Percentiles rank a stretch among this genome's conserved stretches.
phyloP scores from a whole-genome alignment of 2,888 invertebrate species.

The Macroteleia sp. region DNA sequence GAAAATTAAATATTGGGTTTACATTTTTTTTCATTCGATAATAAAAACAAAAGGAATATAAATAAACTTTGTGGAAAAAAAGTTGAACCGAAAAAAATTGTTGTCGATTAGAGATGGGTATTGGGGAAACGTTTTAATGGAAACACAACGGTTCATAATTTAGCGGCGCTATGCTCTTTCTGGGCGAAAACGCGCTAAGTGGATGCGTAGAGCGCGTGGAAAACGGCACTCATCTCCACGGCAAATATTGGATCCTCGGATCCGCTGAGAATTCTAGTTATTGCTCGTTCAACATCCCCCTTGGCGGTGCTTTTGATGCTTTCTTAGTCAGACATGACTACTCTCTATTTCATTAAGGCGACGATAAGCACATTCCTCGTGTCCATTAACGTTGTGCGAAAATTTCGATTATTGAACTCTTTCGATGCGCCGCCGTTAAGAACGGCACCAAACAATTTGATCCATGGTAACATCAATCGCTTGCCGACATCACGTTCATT shows the following conservation, averaged over 20 bases:
- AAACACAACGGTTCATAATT: slow-evolving; percentile 38
- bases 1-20: slow-evolving; percentile 5
- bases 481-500: slow-evolving; percentile 21
- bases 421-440: slow-evolving; percentile 14
- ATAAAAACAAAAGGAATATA: no score
- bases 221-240: slow-evolving; percentile 75
- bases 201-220: slow-evolving; percentile 58
- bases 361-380: slow-evolving; percentile 72
- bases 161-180: slow-evolving; percentile 32
- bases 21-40: neutral
- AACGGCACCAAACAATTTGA: slow-evolving; percentile 63
- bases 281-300: slow-evolving; percentile 75
- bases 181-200: slow-evolving; percentile 54
- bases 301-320: slow-evolving; percentile 73
- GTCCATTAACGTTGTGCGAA: slow-evolving; percentile 65
- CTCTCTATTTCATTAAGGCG: slow-evolving; percentile 69
- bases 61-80: no score
- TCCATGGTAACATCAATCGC: slow-evolving; percentile 32
- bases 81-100: no score
- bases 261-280: slow-evolving; percentile 77
- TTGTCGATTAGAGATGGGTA: neutral
- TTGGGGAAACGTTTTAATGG: slow-evolving; percentile 23
- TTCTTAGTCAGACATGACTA: slow-evolving; percentile 66
- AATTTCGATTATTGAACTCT: slow-evolving; percentile 60
- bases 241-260: slow-evolving; percentile 80